Conservation (phyloP, 2,113 vertebrate genomes). For the Galeopterus variegatus region DNA sequence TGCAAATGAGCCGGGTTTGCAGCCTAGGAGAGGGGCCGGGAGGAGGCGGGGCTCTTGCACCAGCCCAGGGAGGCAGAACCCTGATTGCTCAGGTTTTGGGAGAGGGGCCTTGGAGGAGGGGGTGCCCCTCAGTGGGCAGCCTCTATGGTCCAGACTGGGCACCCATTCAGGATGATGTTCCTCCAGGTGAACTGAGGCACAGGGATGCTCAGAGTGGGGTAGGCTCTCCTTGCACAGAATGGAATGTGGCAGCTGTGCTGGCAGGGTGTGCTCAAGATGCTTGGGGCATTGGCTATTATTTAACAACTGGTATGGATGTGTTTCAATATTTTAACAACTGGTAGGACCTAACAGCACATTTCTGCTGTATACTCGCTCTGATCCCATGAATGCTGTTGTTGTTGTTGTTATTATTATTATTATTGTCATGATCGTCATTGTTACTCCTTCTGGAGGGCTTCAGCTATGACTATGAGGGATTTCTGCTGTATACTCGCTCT, state of each 20-base stretch:
- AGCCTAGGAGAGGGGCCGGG: slow-evolving; percentile 84
- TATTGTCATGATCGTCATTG: background rate
- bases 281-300: background rate
- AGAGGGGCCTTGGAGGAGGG: background rate
- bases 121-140: background rate
- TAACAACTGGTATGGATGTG: background rate
- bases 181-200: background rate
- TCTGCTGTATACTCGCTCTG: background rate
- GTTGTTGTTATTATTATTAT: too few relatives aligned
- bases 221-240: background rate
- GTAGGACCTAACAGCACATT: background rate
- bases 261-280: background rate
- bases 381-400: background rate
- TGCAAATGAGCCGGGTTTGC: slow-evolving; percentile 92
- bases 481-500: background rate
- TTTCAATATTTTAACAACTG: background rate
- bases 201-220: background rate
- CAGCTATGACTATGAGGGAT: background rate
- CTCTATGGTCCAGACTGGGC: background rate
- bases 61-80: slow-evolving; percentile 57
- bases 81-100: slow-evolving; percentile 66
- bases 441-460: background rate
- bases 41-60: slow-evolving; percentile 83
- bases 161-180: background rate
- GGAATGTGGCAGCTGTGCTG: background rate